Conservation (phyloP, 1,140 invertebrate species). For the Bombus cullumanus region DNA sequence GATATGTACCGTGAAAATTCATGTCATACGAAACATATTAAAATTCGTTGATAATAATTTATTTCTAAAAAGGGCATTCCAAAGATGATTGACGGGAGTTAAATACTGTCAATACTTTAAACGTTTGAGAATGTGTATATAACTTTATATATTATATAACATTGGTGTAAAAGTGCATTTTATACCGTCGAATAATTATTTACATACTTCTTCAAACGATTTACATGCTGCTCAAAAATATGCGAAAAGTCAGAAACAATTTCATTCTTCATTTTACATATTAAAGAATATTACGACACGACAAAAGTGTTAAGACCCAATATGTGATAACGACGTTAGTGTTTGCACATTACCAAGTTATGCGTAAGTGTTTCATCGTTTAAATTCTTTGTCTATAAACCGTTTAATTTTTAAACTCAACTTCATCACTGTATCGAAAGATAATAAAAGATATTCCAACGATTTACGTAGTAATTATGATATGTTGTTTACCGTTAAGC, state of each 20-base stretch:
- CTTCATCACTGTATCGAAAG: neutral
- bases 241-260: too few relatives aligned
- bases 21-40: too few relatives aligned
- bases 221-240: too few relatives aligned
- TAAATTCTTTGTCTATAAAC: too few relatives aligned
- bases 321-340: neutral
- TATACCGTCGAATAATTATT: too few relatives aligned
- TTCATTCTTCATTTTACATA: neutral
- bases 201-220: too few relatives aligned
- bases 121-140: too few relatives aligned
- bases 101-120: neutral
- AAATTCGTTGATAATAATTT: neutral
- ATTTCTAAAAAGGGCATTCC: neutral
- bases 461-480: neutral
- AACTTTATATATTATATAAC: neutral
- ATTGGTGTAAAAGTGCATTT: constrained; percentile 11
- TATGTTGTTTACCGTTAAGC: neutral
- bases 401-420: neutral
- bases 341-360: neutral
- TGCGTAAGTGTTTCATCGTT: neutral
- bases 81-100: neutral
- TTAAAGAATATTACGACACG: neutral
- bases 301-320: neutral
- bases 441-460: neutral
- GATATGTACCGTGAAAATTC: neutral